phyloP scores from a whole-genome alignment of 2,888 invertebrate species.

The Atrina japonica region DNA sequence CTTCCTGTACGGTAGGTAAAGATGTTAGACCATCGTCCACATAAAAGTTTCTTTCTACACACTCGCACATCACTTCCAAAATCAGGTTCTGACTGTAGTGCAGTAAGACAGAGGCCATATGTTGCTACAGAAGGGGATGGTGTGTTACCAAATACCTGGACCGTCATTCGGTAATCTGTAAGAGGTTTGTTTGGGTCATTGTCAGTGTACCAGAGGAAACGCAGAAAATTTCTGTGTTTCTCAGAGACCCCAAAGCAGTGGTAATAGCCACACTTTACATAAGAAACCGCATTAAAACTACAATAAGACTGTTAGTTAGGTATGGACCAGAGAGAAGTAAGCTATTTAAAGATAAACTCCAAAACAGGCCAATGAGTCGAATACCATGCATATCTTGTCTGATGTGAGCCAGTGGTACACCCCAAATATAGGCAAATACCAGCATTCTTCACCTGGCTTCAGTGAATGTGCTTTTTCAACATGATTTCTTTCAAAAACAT shows the following conservation, averaged over 20 bases:
- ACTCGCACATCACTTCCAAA: too few species aligned
- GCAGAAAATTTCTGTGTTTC: conserved; percentile 37
- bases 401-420: conserved; percentile 26
- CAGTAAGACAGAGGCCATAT: too few species aligned
- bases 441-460: conserved; percentile 32
- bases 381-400: conserved; percentile 38
- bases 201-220: conserved; percentile 44
- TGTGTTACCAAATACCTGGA: too few species aligned
- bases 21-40: too few species aligned
- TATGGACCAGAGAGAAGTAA: conserved; percentile 34
- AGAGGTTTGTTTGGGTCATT: conserved; percentile 15
- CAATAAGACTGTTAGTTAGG: conserved; percentile 42
- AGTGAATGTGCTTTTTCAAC: conserved; percentile 42
- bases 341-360: too few species aligned
- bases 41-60: too few species aligned
- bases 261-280: conserved; percentile 38
- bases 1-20: too few species aligned
- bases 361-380: conserved; percentile 37
- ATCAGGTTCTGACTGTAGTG: too few species aligned
- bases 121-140: too few species aligned
- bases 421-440: conserved; percentile 48
- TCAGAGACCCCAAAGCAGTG: conserved; percentile 32
- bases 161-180: conserved; percentile 37
- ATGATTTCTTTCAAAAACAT: conserved; percentile 24
- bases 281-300: conserved; percentile 38